A percentile compares a stretch with the other conserved stretches of the same genome.
Conservation (phyloP, 2,888 invertebrate genomes). For the Agonopterix alstromeriana region DNA sequence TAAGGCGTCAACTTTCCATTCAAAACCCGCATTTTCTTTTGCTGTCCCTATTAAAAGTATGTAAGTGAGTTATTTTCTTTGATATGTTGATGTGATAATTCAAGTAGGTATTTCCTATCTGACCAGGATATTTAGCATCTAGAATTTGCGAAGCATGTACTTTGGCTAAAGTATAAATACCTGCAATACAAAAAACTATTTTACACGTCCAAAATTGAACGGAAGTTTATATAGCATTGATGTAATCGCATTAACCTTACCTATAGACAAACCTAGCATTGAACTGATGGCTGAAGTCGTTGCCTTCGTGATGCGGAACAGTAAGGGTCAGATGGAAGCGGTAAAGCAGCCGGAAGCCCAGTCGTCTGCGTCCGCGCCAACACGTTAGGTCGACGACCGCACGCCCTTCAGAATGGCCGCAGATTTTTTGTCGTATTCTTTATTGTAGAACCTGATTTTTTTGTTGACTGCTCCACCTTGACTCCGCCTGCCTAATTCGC, state of each 20-base stretch:
- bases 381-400: slow-evolving; percentile 35
- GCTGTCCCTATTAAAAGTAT: too few relatives aligned
- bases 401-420: slow-evolving; percentile 22
- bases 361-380: slow-evolving; percentile 12
- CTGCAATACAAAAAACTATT: too few relatives aligned
- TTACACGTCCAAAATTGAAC: too few relatives aligned
- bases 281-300: slow-evolving; percentile 9
- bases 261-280: not conserved
- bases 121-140: too few relatives aligned
- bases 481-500: not conserved
- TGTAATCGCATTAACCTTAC: not conserved
- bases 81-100: too few relatives aligned
- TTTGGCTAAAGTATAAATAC: too few relatives aligned
- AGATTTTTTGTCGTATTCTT: slow-evolving; percentile 18
- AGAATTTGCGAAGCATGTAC: too few relatives aligned
- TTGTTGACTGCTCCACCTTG: slow-evolving; percentile 3
- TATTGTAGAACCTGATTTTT: slow-evolving; percentile 6
- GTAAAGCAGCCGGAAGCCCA: slow-evolving; percentile 18
- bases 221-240: too few relatives aligned
- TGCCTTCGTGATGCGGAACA: slow-evolving; percentile 31
- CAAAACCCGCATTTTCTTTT: too few relatives aligned
- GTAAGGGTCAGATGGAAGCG: slow-evolving; percentile 31
- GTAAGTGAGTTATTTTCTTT: too few relatives aligned
- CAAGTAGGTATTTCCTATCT: too few relatives aligned
- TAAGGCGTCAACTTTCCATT: too few relatives aligned